Base-by-base conservation (phyloP, 2,797 vertebrate species). In the Etheostoma perlongum region DNA sequence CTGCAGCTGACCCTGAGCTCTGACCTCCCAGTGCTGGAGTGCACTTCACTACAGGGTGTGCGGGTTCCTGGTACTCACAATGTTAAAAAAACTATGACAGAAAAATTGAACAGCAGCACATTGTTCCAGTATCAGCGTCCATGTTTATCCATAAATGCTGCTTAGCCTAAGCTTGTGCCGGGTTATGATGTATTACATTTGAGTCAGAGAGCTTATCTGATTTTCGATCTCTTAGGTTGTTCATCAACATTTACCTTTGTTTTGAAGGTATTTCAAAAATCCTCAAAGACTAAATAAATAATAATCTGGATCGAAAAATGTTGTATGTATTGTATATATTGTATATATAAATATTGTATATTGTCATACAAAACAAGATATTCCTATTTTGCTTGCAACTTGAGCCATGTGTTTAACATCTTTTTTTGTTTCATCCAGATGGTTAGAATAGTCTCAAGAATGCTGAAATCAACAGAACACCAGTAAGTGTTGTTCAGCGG, bases 1-100 rank as follows among this genome's bases (percentile, higher is more conserved):
- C 60, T 65, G 53, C 23, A 16, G 63, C 49, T 67, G 62, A 70
- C 47, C 63, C 60, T 64, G 52, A 21, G 2, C 48, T 66, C n/a
- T 81, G 72, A 76, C 72, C 77, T 67, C 40, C 4, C 10, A 2
- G 73, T 57, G 33, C 18, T 49, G 51, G 4, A 11, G 40, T 19
- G 46, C n/a, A 4, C 61, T n/a, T 25, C 30, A 62, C 54, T 27
- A 49, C 69, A 69, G 65, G 30, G 58, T 11, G 18, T 8, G 8
- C n/a, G 47, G 8, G 1, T 36, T 47, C 18, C 10, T 52, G 57
- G 13, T 63, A 21, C 21, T 53, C 16, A 55, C 15, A 49, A 64
- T 5, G 36, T 40, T 40, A 40, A 40, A 40, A 36, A 40, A 40
- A 40, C 36, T 40, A 40, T 3, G 3, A 40, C 1, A 4, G 36